phyloP scores from a whole-genome alignment of 2,888 invertebrate species.

The Beris morrisii region DNA sequence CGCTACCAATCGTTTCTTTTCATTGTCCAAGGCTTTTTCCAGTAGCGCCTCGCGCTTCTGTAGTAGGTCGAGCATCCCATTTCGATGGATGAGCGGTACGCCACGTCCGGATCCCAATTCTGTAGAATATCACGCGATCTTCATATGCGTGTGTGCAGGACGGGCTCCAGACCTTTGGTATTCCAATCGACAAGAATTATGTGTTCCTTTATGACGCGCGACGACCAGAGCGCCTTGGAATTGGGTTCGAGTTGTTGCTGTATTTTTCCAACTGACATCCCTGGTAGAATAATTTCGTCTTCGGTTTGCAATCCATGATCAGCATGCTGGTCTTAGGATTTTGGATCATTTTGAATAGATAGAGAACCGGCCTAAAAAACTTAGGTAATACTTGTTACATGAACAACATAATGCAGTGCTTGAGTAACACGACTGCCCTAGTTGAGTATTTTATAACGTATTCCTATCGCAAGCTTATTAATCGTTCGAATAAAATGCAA shows the following conservation, averaged over 20 bases:
- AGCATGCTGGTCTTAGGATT: constrained; percentile 62
- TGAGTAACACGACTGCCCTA: constrained; percentile 79
- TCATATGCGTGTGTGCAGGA: constrained; percentile 46
- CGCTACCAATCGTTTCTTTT: constrained; percentile 61
- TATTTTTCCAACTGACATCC: constrained; percentile 70
- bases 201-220: constrained; percentile 67
- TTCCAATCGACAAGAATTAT: constrained; percentile 78
- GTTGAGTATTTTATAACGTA: constrained; percentile 76
- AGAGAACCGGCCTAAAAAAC: constrained; percentile 87
- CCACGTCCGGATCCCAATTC: constrained; percentile 73
- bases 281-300: constrained; percentile 64
- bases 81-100: constrained; percentile 69
- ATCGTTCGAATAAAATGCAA: constrained; percentile 63
- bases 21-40: constrained; percentile 61
- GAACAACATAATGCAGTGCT: constrained; percentile 92
- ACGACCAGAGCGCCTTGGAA: constrained; percentile 65
- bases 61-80: constrained; percentile 61
- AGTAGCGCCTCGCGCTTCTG: constrained; percentile 61
- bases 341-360: constrained; percentile 65
- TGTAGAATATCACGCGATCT: constrained; percentile 49
- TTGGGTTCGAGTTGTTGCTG: constrained; percentile 62
- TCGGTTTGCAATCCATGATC: constrained; percentile 73
- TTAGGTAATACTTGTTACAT: constrained; percentile 96
- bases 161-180: constrained; percentile 57
- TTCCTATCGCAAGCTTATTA: constrained; percentile 66